Evolutionary conservation across 2,113 vertebrate species (phyloP).

Genomic region (Salvator merianae): DNA sequence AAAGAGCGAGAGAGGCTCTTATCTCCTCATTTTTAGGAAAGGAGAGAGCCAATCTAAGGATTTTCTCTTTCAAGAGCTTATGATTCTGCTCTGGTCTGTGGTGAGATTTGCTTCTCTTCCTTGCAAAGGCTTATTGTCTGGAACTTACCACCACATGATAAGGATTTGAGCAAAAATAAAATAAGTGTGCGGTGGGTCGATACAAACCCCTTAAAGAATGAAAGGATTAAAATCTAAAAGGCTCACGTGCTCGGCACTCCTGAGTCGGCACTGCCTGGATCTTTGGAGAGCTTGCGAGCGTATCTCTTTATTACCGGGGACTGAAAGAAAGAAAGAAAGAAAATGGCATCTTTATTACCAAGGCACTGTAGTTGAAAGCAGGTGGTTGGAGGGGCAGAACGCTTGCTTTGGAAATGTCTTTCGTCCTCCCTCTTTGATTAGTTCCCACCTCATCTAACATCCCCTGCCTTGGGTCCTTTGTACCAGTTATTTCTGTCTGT

Average conservation of each 20-base stretch:
- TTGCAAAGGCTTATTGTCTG: constrained; percentile 38
- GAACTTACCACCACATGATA: constrained; percentile 41
- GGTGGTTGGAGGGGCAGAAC: no score
- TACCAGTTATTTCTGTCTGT: no score
- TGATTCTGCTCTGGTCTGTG: not conserved
- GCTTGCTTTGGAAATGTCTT: no score
- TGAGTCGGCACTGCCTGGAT: constrained; percentile 23
- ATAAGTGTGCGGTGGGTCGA: no score
- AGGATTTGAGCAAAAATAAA: constrained; percentile 47
- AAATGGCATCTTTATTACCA: no score
- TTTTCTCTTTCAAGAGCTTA: not conserved
- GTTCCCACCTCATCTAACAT: no score
- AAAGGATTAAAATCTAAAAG: constrained; percentile 59
- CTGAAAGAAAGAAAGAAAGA: no score
- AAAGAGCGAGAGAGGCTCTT: not conserved
- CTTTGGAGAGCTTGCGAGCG: not conserved
- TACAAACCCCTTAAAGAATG: constrained; percentile 41
- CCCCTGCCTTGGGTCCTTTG: no score
- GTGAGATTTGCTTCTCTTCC: constrained; percentile 9
- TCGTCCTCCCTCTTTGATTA: no score
- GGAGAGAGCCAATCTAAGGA: constrained; percentile 5
- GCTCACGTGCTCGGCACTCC: constrained; percentile 15
- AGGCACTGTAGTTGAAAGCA: no score
- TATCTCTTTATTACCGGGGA: constrained; percentile 27
- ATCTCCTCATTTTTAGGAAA: not conserved